Conservation (phyloP, 2,888 invertebrate genomes). For the Scaptomyza parva region DNA sequence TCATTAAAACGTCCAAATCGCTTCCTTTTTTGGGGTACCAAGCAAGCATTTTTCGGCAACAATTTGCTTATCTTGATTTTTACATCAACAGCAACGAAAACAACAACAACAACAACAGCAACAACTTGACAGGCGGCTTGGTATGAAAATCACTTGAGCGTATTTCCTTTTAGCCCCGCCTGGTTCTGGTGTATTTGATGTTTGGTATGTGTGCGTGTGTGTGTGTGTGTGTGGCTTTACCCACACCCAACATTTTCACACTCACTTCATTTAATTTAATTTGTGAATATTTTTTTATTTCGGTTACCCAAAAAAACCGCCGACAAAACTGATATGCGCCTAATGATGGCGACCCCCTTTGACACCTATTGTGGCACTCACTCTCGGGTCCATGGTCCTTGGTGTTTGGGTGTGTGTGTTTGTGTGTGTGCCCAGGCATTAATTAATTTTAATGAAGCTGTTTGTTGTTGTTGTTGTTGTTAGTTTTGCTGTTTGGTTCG, state of each 20-base stretch:
- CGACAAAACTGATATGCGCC: conserved; percentile 66
- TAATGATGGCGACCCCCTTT: conserved; percentile 65
- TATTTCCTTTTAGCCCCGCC: conserved; percentile 72
- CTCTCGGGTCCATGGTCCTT: conserved; percentile 42
- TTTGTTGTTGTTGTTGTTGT: conserved; percentile 59
- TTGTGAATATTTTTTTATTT: conserved; percentile 76
- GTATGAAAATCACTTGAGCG: conserved; percentile 79
- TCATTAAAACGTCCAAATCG: conserved; percentile 78
- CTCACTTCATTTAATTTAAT: conserved; percentile 80
- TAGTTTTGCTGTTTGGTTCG: conserved; percentile 46
- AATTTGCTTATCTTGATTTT: conserved; percentile 79
- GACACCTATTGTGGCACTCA: conserved; percentile 42
- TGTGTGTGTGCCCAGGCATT: conserved; percentile 76
- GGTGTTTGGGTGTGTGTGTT: conserved; percentile 14
- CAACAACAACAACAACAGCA: conserved; percentile 46
- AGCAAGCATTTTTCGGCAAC: conserved; percentile 73
- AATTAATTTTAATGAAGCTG: conserved; percentile 82
- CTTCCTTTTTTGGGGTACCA: conserved; percentile 66
- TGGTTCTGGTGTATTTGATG: conserved; percentile 47
- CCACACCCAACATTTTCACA: conserved; percentile 68
- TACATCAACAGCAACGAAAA: conserved; percentile 60
- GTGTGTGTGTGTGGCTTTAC: conserved; percentile 46
- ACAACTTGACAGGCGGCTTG: conserved; percentile 43
- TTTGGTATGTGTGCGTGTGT: conserved; percentile 44
- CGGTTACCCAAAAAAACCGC: conserved; percentile 27